phyloP scores from a whole-genome alignment of 1,140 invertebrate species.

The Zaprionus inermis region DNA sequence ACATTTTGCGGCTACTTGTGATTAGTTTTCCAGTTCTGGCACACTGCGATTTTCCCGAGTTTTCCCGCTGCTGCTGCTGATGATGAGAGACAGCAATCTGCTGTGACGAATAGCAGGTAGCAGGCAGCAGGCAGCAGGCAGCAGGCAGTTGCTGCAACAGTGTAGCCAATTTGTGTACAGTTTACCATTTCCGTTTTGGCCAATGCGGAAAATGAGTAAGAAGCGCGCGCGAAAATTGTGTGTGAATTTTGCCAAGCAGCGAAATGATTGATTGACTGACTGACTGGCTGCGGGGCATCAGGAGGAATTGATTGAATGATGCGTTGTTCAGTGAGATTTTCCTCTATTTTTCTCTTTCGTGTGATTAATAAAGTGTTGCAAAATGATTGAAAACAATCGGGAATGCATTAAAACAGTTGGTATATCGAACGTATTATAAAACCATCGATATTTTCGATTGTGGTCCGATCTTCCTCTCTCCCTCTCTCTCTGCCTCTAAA shows the following conservation, averaged over 20 bases:
- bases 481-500: slow-evolving; percentile 22
- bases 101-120: slow-evolving; percentile 64
- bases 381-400: no score
- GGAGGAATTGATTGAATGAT: not conserved
- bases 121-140: slow-evolving; percentile 43
- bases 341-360: no score
- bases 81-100: slow-evolving; percentile 31
- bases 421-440: no score
- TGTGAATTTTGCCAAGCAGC: slow-evolving; percentile 68
- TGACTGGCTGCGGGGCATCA: slow-evolving; percentile 23
- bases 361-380: not conserved
- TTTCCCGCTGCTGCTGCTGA: slow-evolving; percentile 29
- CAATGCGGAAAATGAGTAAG: slow-evolving; percentile 39
- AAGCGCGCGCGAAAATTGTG: slow-evolving; percentile 69
- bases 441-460: no score
- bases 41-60: slow-evolving; percentile 1
- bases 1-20: slow-evolving; percentile 37
- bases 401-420: no score
- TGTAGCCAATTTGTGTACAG: slow-evolving; percentile 72
- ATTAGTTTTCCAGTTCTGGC: slow-evolving; percentile 45
- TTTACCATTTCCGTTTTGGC: slow-evolving; percentile 68
- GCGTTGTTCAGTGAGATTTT: not conserved
- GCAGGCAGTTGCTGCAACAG: slow-evolving; percentile 9
- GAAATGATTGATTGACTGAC: slow-evolving; percentile 43
- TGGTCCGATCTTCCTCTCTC: not conserved